Conservation (phyloP, 2,113 vertebrate species). For the Oostethus manadensis region DNA sequence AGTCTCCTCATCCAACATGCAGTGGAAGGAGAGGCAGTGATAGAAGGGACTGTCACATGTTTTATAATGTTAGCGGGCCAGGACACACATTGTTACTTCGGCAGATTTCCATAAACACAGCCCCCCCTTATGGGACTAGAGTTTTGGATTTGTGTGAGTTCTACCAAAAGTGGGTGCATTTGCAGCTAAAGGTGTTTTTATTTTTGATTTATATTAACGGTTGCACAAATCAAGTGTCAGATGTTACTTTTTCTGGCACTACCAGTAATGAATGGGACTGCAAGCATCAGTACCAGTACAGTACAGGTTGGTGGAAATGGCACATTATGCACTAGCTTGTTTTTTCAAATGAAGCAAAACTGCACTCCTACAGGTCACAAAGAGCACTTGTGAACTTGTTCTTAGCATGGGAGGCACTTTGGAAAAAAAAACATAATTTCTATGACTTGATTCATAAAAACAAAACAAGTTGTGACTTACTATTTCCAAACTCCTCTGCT, state of each 20-base stretch:
- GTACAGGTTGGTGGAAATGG: slow-evolving; percentile 35
- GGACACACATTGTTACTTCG: slow-evolving; percentile 28
- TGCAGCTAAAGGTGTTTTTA: slow-evolving; percentile 1
- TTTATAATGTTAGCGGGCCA: slow-evolving; percentile 43
- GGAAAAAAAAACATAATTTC: slow-evolving; percentile 41
- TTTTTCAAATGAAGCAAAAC: slow-evolving; percentile 36
- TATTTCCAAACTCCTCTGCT: slow-evolving; percentile 35
- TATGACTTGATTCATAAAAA: slow-evolving; percentile 31
- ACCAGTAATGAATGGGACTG: neutral
- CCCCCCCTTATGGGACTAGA: slow-evolving; percentile 14
- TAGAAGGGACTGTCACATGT: slow-evolving; percentile 42
- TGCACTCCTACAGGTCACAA: slow-evolving; percentile 30
- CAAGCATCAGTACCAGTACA: slow-evolving; percentile 12
- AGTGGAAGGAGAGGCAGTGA: slow-evolving; percentile 34
- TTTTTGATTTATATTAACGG: neutral
- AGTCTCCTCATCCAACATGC: slow-evolving; percentile 15
- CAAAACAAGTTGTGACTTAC: slow-evolving; percentile 37
- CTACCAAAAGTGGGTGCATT: slow-evolving; percentile 10
- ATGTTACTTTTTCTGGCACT: slow-evolving; percentile 11
- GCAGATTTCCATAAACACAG: slow-evolving; percentile 29
- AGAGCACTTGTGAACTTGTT: slow-evolving; percentile 32
- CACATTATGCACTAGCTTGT: slow-evolving; percentile 45
- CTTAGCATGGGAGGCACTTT: slow-evolving; percentile 37
- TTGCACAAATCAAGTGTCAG: slow-evolving; percentile 10
- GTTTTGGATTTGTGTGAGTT: slow-evolving; percentile 20